phyloP scores from a whole-genome alignment of 2,113 vertebrate species.

The Sprattus sprattus region DNA sequence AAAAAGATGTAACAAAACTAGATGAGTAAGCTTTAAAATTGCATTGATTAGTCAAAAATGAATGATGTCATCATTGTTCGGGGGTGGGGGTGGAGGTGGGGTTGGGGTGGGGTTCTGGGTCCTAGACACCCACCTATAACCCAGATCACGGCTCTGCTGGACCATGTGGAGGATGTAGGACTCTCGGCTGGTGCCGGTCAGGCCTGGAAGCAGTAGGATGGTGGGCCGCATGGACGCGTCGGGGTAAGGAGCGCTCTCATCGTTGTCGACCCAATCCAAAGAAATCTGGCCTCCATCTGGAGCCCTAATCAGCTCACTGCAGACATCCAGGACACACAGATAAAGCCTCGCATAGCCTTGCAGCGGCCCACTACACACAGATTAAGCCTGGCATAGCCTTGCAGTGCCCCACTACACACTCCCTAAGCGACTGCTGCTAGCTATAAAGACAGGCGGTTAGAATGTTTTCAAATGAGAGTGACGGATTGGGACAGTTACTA shows the following conservation, averaged over 20 bases:
- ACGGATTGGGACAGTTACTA: no score
- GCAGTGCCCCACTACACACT: neutral
- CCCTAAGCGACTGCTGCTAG: neutral
- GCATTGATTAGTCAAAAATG: neutral
- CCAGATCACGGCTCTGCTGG: constrained; percentile 86
- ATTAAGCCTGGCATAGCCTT: constrained; percentile 25
- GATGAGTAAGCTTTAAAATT: neutral
- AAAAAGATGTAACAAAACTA: neutral
- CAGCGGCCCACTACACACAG: neutral
- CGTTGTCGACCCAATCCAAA: constrained; percentile 96
- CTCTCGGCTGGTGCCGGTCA: constrained; percentile 96
- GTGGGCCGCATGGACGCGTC: constrained; percentile 85
- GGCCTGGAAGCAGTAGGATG: constrained; percentile 87
- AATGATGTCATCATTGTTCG: neutral
- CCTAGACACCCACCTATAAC: constrained; percentile 85
- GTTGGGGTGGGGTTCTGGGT: neutral
- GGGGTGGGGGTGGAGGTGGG: no score
- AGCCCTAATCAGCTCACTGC: constrained; percentile 93
- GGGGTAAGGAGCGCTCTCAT: constrained; percentile 76
- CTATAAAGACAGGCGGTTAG: no score
- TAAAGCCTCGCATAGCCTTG: constrained; percentile 22
- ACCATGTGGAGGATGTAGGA: constrained; percentile 99
- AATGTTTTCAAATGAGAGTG: no score
- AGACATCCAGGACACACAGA: constrained; percentile 54
- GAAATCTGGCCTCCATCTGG: constrained; percentile 98